Evolutionary conservation across 2,797 vertebrate species (phyloP).

Genomic region (Anas flavirostris): DNA sequence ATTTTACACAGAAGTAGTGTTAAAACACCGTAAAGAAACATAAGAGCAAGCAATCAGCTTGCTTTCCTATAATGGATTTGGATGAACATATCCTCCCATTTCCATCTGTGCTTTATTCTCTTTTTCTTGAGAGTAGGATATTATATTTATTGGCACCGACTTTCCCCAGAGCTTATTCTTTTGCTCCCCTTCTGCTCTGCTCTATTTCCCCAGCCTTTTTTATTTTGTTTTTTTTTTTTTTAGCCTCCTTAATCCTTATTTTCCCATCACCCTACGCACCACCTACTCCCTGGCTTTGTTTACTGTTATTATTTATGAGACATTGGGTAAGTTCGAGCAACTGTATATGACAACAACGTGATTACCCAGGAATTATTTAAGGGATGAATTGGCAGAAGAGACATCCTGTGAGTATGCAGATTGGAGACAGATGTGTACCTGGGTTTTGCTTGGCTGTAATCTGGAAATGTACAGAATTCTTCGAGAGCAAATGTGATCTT

Average conservation of each 20-base stretch:
- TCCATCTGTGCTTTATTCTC: neutral
- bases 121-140: neutral
- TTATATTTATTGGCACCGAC: neutral
- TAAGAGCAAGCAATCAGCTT: neutral
- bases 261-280: neutral
- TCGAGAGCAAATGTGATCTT: neutral
- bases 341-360: neutral
- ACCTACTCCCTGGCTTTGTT: neutral
- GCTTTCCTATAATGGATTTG: neutral
- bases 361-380: conserved; percentile 2
- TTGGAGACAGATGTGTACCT: conserved; percentile 34
- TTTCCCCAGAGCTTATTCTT: neutral
- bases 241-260: neutral
- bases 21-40: neutral
- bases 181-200: neutral
- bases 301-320: neutral
- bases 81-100: neutral
- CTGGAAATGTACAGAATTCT: conserved; percentile 9
- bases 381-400: neutral
- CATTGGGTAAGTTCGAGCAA: neutral
- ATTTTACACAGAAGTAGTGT: neutral
- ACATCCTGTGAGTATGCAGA: neutral
- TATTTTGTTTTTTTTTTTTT: neutral
- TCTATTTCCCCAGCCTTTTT: neutral
- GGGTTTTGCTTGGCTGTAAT: conserved; percentile 19